Percentiles rank a stretch among this genome's conserved stretches.
Conservation (phyloP, 2,113 vertebrate species). For the Mormyrus iriodes region DNA sequence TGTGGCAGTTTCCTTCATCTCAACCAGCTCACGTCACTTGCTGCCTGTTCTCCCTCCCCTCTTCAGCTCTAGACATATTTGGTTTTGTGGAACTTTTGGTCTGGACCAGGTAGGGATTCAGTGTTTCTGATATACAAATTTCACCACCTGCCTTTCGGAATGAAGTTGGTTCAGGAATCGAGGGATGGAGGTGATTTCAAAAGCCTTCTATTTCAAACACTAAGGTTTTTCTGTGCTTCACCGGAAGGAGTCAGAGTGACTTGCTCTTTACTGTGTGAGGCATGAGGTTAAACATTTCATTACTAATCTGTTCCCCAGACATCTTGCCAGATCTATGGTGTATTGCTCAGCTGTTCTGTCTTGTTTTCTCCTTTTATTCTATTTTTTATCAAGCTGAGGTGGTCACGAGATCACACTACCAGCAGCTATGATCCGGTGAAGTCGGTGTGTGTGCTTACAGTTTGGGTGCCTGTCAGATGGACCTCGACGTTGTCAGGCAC, state of each 20-base stretch:
- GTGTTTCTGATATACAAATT: neutral
- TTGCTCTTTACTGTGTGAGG: neutral
- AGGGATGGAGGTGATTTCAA: neutral
- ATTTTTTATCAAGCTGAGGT: neutral
- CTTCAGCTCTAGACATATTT: neutral
- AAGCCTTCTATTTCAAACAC: neutral
- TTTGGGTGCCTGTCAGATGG: slow-evolving; percentile 81
- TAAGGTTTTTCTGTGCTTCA: neutral
- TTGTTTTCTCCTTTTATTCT: neutral
- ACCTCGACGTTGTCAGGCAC: slow-evolving; percentile 79
- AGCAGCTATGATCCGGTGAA: neutral
- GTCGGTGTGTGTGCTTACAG: slow-evolving; percentile 70
- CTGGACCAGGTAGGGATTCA: neutral
- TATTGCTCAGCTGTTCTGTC: neutral
- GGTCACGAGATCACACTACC: neutral
- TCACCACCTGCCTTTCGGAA: neutral
- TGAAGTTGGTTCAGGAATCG: neutral
- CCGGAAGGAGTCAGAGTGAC: neutral
- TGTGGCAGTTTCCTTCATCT: neutral
- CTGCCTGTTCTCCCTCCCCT: neutral
- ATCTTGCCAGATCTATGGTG: neutral
- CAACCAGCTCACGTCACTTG: neutral
- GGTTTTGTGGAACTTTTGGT: neutral
- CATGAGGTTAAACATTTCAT: neutral
- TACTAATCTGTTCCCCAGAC: neutral